These are phyloP conservation scores for Nomada lathburiana DNA, from an alignment of 2,888 invertebrate species.

Conservation along the genomic window DNA sequence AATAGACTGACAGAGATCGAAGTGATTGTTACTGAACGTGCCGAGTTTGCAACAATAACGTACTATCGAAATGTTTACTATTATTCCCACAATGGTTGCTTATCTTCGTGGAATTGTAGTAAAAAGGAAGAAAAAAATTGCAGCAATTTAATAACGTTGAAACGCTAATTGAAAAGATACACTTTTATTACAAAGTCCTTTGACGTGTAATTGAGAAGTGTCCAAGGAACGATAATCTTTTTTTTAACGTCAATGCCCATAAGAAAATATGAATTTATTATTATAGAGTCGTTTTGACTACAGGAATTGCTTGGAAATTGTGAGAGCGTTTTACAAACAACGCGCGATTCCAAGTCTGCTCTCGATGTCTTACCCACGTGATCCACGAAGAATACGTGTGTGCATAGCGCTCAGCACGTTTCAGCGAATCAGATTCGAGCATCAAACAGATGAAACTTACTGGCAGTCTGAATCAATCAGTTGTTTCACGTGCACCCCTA, in stretches of 20 bases:
- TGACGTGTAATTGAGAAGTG: not conserved
- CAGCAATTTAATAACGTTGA: not conserved
- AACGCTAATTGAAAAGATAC: too few species aligned
- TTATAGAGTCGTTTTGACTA: constrained; percentile 2
- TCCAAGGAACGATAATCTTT: not conserved
- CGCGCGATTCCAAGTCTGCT: not conserved
- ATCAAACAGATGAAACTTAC: constrained; percentile 51
- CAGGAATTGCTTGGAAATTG: not conserved
- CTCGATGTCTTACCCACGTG: constrained; percentile 40
- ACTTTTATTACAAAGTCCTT: not conserved
- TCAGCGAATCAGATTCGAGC: constrained; percentile 31
- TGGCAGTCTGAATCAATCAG: constrained; percentile 40
- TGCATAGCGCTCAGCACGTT: constrained; percentile 15
- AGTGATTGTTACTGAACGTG: not conserved
- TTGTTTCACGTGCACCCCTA: constrained; percentile 42
- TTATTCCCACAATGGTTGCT: not conserved
- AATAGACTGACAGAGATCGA: not conserved
- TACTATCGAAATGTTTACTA: constrained; percentile 2
- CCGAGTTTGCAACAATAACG: constrained; percentile 7
- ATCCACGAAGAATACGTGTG: constrained; percentile 29
- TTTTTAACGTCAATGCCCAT: not conserved
- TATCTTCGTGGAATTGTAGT: not conserved
- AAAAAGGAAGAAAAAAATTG: not conserved
- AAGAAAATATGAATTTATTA: too few species aligned
- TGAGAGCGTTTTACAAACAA: not conserved